Base-by-base conservation (phyloP, 2,888 invertebrate species). In the Epiblema foenella region DNA sequence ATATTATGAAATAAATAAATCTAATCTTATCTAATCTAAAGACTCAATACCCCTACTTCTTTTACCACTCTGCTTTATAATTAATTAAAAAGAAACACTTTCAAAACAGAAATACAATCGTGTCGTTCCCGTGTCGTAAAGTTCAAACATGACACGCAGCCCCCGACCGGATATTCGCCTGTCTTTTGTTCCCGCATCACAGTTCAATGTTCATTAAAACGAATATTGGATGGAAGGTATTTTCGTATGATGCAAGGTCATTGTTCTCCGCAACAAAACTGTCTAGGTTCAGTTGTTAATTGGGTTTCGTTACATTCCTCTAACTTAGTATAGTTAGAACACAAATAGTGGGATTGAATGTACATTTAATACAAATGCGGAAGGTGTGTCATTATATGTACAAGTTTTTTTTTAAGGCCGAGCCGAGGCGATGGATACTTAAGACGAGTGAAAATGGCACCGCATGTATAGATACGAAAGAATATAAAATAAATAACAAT, bases 151-250 rank as follows among this genome's bases (percentile, higher is more conserved):
- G 54, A 66, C 17, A 24, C 66, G 66, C 75, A 77, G 29, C 77
- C 81, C 83, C 81, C 76, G 76, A 81, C 77, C 84, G 85, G 84
- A 87, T 82, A 80, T 86, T 83, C 83, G 84, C 80, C 83, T 83
- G 85, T 86, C 88, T 89, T 89, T 90, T 89, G 88, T 89, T 79
- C 81, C 81, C 80, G 80, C 81, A 84, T 81, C 85, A 79, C 81
- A 80, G 81, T 83, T 82, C 81, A 79, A 84, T 86, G 87, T 88
- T 89, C 89, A 90, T 90, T 90, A 89, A 90, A 89, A 88, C 80
- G 86, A 88, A 87, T 88, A 86, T 84, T 84, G 84, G 84, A 79
- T 77, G 75, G 75, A 76, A 78, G 60, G 65, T 65, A 54, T 65
- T 66, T 70, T 70, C 59, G 62, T 54, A 7, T 59, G 17, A 33